phyloP scores from a whole-genome alignment of 2,888 invertebrate genomes.

The Ophonus ardosiacus region DNA sequence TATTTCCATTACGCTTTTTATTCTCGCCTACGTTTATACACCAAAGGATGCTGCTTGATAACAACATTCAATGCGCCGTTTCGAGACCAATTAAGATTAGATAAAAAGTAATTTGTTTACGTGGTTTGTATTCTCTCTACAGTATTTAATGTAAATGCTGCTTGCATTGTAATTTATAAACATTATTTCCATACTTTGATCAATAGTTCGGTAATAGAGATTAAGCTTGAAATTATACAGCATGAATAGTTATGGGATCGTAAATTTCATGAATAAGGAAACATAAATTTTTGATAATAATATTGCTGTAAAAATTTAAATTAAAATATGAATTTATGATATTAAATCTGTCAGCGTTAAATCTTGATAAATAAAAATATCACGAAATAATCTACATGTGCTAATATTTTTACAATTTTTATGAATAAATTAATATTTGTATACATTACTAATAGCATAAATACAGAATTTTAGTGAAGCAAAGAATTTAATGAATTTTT shows the following conservation, averaged over 20 bases:
- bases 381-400: neutral
- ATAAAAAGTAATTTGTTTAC: slow-evolving; percentile 22
- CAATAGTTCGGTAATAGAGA: slow-evolving; percentile 4
- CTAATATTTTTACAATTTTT: neutral
- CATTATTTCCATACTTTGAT: slow-evolving; percentile 26
- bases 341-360: neutral
- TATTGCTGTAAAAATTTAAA: slow-evolving; percentile 2
- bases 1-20: slow-evolving; percentile 34
- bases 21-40: slow-evolving; percentile 2
- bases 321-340: neutral
- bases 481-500: no score
- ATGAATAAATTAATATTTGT: neutral
- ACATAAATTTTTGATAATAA: slow-evolving; percentile 3
- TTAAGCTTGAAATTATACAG: neutral
- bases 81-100: slow-evolving; percentile 14
- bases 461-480: no score
- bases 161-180: slow-evolving; percentile 14
- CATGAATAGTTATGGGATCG: neutral
- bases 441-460: neutral
- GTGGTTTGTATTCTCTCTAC: neutral
- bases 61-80: slow-evolving; percentile 16
- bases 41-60: slow-evolving; percentile 2
- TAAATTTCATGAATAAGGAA: slow-evolving; percentile 3
- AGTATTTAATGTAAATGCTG: neutral
- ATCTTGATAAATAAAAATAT: neutral